A percentile compares a stretch with the other conserved stretches of the same genome.
These are phyloP conservation scores for Phrynocephalus versicolor DNA, from an alignment of 2,113 vertebrate species.

Conservation along the genomic window DNA sequence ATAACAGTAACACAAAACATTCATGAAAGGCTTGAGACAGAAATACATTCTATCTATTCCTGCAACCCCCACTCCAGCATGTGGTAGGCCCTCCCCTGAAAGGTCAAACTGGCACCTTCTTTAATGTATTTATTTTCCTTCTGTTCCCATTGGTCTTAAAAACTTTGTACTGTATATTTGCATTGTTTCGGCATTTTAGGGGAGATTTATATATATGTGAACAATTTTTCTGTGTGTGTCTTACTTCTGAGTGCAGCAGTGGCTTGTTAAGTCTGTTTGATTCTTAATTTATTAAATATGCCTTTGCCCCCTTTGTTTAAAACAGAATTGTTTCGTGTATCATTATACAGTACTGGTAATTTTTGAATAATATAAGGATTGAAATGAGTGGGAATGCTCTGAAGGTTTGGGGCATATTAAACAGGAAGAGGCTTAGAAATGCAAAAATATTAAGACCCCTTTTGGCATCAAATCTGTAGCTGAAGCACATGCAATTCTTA, in stretches of 20 bases:
- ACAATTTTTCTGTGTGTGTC: not conserved
- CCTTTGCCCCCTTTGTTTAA: not conserved
- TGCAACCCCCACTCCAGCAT: not conserved
- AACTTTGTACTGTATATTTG: not conserved
- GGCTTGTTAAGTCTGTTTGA: not conserved
- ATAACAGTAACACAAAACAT: slow-evolving; percentile 1
- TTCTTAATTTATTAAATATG: not conserved
- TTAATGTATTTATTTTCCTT: not conserved
- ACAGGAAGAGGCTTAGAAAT: not conserved
- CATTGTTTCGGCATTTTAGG: not conserved
- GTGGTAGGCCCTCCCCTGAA: not conserved
- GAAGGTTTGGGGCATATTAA: not conserved
- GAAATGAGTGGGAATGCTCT: not conserved
- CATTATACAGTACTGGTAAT: no score
- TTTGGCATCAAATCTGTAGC: no score
- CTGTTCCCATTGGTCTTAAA: not conserved
- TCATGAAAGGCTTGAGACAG: slow-evolving; percentile 3
- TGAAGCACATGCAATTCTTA: no score
- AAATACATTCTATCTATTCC: not conserved
- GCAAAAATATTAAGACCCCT: not conserved
- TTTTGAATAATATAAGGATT: not conserved
- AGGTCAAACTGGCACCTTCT: not conserved
- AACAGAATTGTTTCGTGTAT: not conserved
- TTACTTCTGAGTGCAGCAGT: not conserved
- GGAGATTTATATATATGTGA: not conserved